Base-by-base conservation (phyloP, 2,113 vertebrate genomes). In the Dascyllus trimaculatus region DNA sequence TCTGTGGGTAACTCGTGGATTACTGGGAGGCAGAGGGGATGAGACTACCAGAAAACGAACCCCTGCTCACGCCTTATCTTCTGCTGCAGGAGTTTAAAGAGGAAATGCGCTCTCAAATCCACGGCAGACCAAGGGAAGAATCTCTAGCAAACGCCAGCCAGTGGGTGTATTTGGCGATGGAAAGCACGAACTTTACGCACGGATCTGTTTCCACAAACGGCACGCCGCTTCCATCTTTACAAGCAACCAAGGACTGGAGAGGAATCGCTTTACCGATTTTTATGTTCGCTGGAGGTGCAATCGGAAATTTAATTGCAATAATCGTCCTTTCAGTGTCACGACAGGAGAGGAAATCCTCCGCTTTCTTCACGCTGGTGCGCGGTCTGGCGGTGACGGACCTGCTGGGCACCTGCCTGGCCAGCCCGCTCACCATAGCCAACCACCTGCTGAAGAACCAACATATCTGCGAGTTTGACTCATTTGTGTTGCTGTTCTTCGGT, bases 281-380 rank as follows among this genome's bases (percentile, higher is more conserved):
- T 29, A 99, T 99, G 98, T 99, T 99, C 74, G 96, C 96, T 22
- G 97, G 97, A 1, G 98, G 98, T 0, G 97, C 99, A 57, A 90
- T 98, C 70, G 97, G 98, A 52, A 99, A 99, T 89, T 85, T 97
- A 65, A 96, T 96, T 15, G 98, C 98, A 59, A 97, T 99, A 63
- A 93, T 97, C 10, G 98, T 98, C 13, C 95, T 99, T 4, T 97
- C 97, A 67, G 96, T 96, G 24, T 97, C 97, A 0, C 83, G 95
- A 21, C 96, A 96, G 80, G 95, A 97, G 89, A 95, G 96, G 71
- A 98, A 98, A 70, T 96, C 97, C 69, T 98, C 96, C 0, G 97
- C 98, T 1, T 99, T 99, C 91, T 99, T 97, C 92, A 97, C 96
- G 0, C 70, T 99, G 81, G 96, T 99, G 5, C 96, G 97, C 38